Conservation (phyloP, 1,140 invertebrate genomes). For the Radopholus similis region DNA sequence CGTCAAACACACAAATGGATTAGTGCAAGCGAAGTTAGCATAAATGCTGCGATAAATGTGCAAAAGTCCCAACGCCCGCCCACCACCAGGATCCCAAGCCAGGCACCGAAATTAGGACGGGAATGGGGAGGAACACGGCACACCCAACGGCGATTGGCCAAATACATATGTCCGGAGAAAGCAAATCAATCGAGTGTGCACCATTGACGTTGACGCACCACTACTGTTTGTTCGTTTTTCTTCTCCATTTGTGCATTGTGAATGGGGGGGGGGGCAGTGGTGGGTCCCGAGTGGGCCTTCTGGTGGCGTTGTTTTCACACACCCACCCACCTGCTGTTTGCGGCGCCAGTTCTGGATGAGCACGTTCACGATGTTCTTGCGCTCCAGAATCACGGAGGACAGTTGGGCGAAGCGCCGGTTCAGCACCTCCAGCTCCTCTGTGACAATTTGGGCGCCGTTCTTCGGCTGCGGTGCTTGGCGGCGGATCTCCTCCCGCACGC, state of each 20-base stretch:
- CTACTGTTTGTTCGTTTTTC: background rate
- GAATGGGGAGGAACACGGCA: background rate
- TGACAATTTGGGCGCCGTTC: conserved; percentile 74
- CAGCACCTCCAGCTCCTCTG: conserved; percentile 71
- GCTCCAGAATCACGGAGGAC: conserved; percentile 51
- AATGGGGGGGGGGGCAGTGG: background rate
- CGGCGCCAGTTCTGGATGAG: conserved; percentile 59
- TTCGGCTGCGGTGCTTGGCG: conserved; percentile 54
- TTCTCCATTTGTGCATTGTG: background rate
- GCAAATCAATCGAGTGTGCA: too few species aligned
- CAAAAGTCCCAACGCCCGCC: background rate
- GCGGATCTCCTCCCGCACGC: conserved; percentile 43
- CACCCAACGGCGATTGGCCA: too few species aligned
- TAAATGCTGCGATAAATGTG: background rate
- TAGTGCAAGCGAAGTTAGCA: background rate
- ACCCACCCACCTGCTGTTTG: conserved; percentile 57
- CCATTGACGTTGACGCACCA: background rate
- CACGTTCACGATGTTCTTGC: conserved; percentile 56
- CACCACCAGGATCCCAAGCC: background rate
- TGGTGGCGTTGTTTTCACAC: too few species aligned
- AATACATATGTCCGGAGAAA: too few species aligned
- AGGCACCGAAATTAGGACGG: background rate
- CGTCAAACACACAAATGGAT: too few species aligned
- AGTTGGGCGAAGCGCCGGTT: conserved; percentile 59
- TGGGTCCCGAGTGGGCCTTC: too few species aligned